Evolutionary conservation across 1,140 invertebrate genomes (phyloP), one percentile per base, ranked within the genome.

Genomic region (Asobara japonica): DNA sequence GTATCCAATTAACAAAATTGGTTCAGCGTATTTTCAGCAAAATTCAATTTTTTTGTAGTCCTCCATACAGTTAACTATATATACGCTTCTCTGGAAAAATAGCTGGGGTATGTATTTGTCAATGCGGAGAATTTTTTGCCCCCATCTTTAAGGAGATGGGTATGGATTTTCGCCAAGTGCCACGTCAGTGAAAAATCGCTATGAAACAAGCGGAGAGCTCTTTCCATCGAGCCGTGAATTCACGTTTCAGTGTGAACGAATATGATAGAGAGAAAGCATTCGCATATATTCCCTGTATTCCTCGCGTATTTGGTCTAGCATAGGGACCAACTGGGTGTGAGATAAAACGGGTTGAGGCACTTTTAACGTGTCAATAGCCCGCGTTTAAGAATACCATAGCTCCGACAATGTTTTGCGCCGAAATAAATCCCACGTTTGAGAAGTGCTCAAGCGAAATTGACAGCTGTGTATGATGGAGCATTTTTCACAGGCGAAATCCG

Each of bases 281-380:
- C 22, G 11, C 16, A 61, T 62, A 60, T 60, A n/a, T 60, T 25
- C 20, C 60, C 7, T 56, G 51, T 27, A 56, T 25, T 56, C 22
- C 51, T 7, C 31, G 31, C 11, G 51, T 56, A 56, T 22, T 56
- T 56, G 60, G 27, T 16, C 60, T 30, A 29, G n/a, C n/a, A n/a
- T n/a, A 16, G 27, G 11, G 27, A 31, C 27, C 36, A 45, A 70
- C 56, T 25, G 7, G 36, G 68, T 56, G 31, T 61, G 68, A 70
- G 68, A 70, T 70, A 61, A 70, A 70, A 41, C 33, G 60, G 30
- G 60, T 27, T 38, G 60, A 62, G 68, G 31, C 16, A 70, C 56
- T 70, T 62, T 70, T 70, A 61, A 70, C 60, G 41, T 70, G 68
- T 70, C 68, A 70, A 70, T 70, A 70, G 36, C 31, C 60, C 22